Conservation (phyloP, 2,797 vertebrate genomes). For the Lithobates sylvaticus region DNA sequence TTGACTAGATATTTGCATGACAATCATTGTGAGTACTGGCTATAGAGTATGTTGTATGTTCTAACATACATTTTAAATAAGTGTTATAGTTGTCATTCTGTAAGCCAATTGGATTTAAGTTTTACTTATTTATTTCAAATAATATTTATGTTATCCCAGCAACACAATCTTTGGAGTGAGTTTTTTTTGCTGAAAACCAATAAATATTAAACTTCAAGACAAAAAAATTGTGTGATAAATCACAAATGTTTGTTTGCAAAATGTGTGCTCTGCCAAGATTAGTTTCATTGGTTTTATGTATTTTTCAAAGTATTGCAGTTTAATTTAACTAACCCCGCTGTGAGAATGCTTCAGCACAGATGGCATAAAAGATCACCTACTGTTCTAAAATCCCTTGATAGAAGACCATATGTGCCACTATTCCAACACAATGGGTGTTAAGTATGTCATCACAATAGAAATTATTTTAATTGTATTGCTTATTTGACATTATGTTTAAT, state of each 20-base stretch:
- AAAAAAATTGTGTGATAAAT: conserved; percentile 34
- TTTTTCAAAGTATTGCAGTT: conserved; percentile 55
- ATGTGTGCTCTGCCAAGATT: conserved; percentile 41
- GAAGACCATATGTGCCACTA: conserved; percentile 77
- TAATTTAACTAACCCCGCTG: conserved; percentile 61
- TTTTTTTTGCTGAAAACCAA: not conserved
- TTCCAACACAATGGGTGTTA: conserved; percentile 58
- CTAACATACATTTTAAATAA: not conserved
- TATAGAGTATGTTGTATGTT: not conserved
- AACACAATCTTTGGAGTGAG: not conserved
- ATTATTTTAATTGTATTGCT: conserved; percentile 61
- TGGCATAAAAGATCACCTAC: conserved; percentile 76
- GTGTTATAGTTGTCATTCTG: too few relatives aligned
- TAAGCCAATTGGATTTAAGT: too few relatives aligned
- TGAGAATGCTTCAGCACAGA: conserved; percentile 72
- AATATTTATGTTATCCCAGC: not conserved
- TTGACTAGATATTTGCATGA: not conserved
- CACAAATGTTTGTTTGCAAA: conserved; percentile 51
- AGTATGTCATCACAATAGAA: conserved; percentile 59
- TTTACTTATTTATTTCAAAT: not conserved
- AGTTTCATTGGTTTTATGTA: conserved; percentile 54
- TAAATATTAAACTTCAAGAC: not conserved
- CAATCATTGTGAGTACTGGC: too few relatives aligned
- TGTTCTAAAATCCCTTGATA: conserved; percentile 72
- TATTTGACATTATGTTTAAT: conserved; percentile 60